A percentile compares a stretch with the other conserved stretches of the same genome.
phyloP scores from a whole-genome alignment of 2,113 vertebrate species.

The Lates calcarifer region DNA sequence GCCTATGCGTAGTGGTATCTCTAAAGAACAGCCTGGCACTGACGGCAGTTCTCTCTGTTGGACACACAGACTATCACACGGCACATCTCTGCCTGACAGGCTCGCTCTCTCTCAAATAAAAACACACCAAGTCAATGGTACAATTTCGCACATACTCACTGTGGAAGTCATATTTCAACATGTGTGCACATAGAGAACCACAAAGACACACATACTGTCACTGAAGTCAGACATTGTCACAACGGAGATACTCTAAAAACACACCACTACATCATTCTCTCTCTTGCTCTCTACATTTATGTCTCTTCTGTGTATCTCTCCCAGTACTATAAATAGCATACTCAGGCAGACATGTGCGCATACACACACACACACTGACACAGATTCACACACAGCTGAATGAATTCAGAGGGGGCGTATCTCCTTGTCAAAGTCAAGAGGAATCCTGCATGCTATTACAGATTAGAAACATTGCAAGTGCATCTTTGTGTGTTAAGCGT shows the following conservation, averaged over 20 bases:
- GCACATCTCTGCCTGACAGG: slow-evolving; percentile 48
- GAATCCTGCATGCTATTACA: slow-evolving; percentile 57
- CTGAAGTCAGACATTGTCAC: slow-evolving; percentile 36
- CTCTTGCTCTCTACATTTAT: slow-evolving; percentile 29
- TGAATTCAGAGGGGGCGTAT: slow-evolving; percentile 55
- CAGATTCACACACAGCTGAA: slow-evolving; percentile 49
- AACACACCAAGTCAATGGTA: slow-evolving; percentile 19
- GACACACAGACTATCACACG: slow-evolving; percentile 40
- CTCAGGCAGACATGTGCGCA: neutral
- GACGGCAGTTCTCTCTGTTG: slow-evolving; percentile 53
- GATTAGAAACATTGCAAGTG: slow-evolving; percentile 64
- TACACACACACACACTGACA: slow-evolving; percentile 24
- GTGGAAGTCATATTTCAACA: slow-evolving; percentile 39
- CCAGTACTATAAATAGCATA: slow-evolving; percentile 61
- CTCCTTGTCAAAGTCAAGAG: slow-evolving; percentile 71
- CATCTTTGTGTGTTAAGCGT: slow-evolving; percentile 41
- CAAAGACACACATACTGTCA: slow-evolving; percentile 16
- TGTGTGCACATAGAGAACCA: slow-evolving; percentile 1
- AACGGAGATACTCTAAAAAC: slow-evolving; percentile 21
- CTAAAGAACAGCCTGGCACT: slow-evolving; percentile 56
- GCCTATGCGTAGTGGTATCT: slow-evolving; percentile 43
- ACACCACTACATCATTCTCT: slow-evolving; percentile 11
- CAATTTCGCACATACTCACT: neutral
- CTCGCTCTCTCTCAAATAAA: slow-evolving; percentile 17
- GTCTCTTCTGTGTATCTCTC: slow-evolving; percentile 26